Evolutionary conservation across 2,797 vertebrate species (phyloP).

Genomic region (Spondyliosoma cantharus): DNA sequence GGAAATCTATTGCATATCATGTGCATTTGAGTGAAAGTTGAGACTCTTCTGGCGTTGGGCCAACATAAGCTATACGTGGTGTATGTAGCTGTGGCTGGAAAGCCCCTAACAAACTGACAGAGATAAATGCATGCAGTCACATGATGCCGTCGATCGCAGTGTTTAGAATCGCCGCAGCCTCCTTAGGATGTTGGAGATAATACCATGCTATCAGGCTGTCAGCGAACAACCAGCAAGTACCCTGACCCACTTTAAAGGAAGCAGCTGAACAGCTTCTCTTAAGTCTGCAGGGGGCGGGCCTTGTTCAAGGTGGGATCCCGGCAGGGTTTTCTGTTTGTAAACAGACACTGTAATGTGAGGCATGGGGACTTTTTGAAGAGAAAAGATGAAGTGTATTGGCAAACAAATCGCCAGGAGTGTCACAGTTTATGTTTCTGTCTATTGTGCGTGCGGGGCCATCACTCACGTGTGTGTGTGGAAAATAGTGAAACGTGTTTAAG

Average conservation of each 20-base stretch:
- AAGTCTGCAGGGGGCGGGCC: background rate
- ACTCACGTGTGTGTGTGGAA: conserved; percentile 18
- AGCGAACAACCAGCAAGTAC: conserved; percentile 19
- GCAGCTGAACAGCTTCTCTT: conserved; percentile 30
- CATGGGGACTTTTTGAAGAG: background rate
- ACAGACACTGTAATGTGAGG: conserved; percentile 27
- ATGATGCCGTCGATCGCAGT: conserved; percentile 34
- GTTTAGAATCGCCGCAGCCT: conserved; percentile 35
- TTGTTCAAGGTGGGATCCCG: conserved; percentile 26
- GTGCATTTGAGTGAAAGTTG: conserved; percentile 6
- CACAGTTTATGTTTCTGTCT: conserved; percentile 30
- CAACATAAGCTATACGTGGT: conserved; percentile 5
- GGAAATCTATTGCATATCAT: background rate
- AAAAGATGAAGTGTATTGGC: conserved; percentile 11
- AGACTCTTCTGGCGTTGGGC: background rate
- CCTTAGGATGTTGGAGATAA: conserved; percentile 42
- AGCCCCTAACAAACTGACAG: conserved; percentile 7
- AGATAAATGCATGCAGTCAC: conserved; percentile 26
- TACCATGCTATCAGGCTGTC: conserved; percentile 43
- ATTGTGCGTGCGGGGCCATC: conserved; percentile 13
- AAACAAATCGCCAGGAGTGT: conserved; percentile 14
- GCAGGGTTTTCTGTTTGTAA: conserved; percentile 50
- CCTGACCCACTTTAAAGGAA: conserved; percentile 44
- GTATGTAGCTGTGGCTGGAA: background rate
- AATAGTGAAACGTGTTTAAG: conserved; percentile 31